Evolutionary conservation across 2,888 invertebrate genomes (phyloP).

Genomic region (Morinoia aosen): DNA sequence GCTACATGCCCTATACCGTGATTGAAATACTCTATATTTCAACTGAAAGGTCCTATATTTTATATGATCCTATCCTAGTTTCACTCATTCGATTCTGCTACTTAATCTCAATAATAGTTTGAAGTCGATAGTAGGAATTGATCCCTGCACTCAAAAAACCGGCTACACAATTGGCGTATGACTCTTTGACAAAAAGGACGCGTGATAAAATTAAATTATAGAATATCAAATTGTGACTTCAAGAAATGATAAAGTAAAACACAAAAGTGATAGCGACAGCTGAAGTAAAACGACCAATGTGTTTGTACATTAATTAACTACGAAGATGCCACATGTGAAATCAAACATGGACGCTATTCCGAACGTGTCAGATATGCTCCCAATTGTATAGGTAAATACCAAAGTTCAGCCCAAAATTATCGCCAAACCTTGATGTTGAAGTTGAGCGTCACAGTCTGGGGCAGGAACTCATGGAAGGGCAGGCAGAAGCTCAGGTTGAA

Average conservation of each 20-base stretch:
- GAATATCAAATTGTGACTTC: neutral
- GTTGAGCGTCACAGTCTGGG: constrained; percentile 87
- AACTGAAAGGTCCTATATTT: too few species aligned
- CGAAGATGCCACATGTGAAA: neutral
- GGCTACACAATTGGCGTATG: neutral
- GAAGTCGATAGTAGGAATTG: neutral
- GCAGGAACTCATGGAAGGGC: constrained; percentile 94
- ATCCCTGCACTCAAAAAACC: neutral
- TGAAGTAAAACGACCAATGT: neutral
- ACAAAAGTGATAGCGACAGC: neutral
- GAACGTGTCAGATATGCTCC: neutral
- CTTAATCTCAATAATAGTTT: too few species aligned
- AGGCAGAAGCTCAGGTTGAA: constrained; percentile 87
- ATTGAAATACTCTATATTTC: too few species aligned
- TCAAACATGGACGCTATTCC: neutral
- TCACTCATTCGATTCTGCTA: too few species aligned
- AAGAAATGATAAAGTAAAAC: too few species aligned
- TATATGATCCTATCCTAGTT: too few species aligned
- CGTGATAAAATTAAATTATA: neutral
- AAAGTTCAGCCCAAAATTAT: neutral
- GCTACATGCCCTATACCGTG: too few species aligned
- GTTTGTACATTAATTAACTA: neutral
- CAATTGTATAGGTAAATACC: neutral
- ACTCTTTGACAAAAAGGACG: neutral
- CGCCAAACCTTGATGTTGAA: constrained; percentile 85